Evolutionary conservation across 35 echinoderm and acorn worm genomes (phyloP).

Genomic region (Acanthaster planci): DNA sequence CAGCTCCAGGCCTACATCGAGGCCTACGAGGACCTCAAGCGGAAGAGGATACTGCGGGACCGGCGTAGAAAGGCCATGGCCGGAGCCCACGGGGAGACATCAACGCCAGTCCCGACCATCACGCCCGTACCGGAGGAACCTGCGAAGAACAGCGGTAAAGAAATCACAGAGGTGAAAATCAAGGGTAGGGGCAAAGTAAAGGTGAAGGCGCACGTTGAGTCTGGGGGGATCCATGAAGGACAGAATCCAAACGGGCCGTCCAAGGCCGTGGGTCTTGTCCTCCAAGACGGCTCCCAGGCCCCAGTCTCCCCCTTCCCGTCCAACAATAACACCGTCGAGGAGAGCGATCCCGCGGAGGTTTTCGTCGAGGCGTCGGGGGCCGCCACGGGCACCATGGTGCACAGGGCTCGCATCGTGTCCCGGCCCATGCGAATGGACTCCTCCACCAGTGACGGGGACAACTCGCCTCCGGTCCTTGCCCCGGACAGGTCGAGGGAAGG

Average conservation of each 20-base stretch:
- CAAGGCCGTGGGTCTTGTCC: background rate
- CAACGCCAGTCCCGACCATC: background rate
- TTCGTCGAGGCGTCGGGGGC: background rate
- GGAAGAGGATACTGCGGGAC: conserved; percentile 68
- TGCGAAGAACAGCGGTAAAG: background rate
- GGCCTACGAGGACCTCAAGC: conserved; percentile 94
- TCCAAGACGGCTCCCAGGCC: background rate
- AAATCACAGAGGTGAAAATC: background rate
- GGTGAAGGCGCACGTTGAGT: background rate
- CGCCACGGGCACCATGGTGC: background rate
- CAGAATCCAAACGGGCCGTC: background rate
- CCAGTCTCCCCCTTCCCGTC: background rate
- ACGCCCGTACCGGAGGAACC: background rate
- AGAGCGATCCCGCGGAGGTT: background rate
- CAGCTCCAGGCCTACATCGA: conserved; percentile 98
- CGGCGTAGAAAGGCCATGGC: conserved; percentile 61
- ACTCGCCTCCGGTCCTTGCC: background rate
- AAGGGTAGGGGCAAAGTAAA: background rate
- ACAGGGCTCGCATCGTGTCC: background rate
- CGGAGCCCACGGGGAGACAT: background rate
- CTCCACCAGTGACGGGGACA: background rate
- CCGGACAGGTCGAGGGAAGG: background rate
- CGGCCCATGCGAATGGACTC: background rate
- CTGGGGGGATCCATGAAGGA: background rate
- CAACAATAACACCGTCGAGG: background rate